Evolutionary conservation across 2,113 vertebrate species (phyloP).

Genomic region (Mungos mungo): DNA sequence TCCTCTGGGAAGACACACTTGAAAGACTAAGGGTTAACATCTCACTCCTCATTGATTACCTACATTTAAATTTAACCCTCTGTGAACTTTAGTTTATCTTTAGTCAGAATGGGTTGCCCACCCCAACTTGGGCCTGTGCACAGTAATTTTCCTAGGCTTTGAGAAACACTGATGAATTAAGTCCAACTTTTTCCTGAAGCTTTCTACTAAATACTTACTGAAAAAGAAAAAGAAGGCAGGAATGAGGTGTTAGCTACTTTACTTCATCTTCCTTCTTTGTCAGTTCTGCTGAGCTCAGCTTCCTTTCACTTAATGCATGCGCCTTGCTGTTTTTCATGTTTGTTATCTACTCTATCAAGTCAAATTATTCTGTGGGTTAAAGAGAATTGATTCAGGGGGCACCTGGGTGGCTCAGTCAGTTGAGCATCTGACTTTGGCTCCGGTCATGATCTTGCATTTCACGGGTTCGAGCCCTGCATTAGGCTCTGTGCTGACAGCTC

Average conservation of each 20-base stretch:
- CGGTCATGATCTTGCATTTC: too few relatives aligned
- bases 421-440: too few relatives aligned
- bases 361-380: not conserved
- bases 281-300: fast-evolving
- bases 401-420: too few relatives aligned
- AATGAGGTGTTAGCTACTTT: not conserved
- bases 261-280: not conserved
- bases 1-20: not conserved
- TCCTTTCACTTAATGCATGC: fast-evolving
- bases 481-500: too few relatives aligned
- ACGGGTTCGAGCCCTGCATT: too few relatives aligned
- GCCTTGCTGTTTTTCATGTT: not conserved
- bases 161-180: not conserved
- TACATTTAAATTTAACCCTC: conserved; percentile 47
- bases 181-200: not conserved
- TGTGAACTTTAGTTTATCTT: conserved; percentile 53
- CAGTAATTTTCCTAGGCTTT: not conserved
- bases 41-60: conserved; percentile 44
- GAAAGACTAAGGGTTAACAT: not conserved
- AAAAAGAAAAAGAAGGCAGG: not conserved
- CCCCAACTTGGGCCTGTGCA: not conserved
- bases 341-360: too few relatives aligned
- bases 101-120: conserved; percentile 11
- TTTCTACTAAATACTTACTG: not conserved
- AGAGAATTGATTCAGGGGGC: not conserved